These are phyloP conservation scores for Aldabrachelys gigantea DNA, from an alignment of 2,113 vertebrate genomes.

Conservation along the genomic window DNA sequence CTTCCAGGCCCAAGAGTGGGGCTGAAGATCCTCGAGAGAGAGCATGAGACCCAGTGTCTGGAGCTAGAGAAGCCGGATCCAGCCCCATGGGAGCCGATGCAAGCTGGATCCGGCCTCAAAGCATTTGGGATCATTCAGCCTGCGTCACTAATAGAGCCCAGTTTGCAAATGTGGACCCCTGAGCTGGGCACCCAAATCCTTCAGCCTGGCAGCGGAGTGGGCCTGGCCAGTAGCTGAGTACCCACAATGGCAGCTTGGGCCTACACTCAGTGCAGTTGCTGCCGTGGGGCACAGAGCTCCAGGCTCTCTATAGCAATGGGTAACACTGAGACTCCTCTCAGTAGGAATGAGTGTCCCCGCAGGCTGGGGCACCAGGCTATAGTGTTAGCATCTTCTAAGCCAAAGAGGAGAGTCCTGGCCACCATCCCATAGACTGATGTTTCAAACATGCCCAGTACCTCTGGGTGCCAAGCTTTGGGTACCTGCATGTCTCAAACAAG, in stretches of 20 bases:
- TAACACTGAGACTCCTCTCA: not conserved
- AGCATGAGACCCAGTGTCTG: not conserved
- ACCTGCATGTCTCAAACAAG: not conserved
- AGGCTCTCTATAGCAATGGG: too few species aligned
- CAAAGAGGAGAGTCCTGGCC: not conserved
- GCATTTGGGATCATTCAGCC: not conserved
- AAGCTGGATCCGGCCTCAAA: not conserved
- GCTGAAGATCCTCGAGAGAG: not conserved
- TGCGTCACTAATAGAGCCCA: too few species aligned
- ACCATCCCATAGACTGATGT: not conserved
- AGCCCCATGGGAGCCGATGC: not conserved
- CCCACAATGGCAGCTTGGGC: not conserved
- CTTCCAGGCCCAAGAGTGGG: not conserved
- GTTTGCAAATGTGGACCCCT: too few species aligned
- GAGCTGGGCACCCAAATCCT: too few species aligned
- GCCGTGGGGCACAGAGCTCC: not conserved
- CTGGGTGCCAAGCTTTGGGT: not conserved
- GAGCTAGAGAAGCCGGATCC: not conserved
- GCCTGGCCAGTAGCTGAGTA: accelerated
- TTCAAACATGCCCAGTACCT: not conserved
- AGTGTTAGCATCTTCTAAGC: not conserved
- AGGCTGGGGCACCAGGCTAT: not conserved
- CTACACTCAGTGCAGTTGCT: not conserved
- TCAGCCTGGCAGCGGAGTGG: not conserved
- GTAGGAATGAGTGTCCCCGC: too few species aligned